A percentile compares a stretch with the other conserved stretches of the same genome.
These are phyloP conservation scores for Sisyra nigra DNA, from an alignment of 2,888 invertebrate genomes.

Conservation along the genomic window DNA sequence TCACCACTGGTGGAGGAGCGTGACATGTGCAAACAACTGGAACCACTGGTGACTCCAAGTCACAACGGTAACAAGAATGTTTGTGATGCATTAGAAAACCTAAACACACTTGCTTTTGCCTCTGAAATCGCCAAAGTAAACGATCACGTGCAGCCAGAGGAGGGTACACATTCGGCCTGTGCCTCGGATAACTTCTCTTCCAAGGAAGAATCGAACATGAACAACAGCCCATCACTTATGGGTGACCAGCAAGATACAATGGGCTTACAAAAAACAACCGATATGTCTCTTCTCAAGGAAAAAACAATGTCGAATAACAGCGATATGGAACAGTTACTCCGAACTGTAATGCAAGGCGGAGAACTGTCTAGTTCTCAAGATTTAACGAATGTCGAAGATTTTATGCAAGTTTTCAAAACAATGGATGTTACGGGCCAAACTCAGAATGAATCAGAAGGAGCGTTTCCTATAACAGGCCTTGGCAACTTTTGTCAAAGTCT, in stretches of 20 bases:
- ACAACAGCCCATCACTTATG: constrained; percentile 35
- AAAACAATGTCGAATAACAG: constrained; percentile 28
- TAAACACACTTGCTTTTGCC: constrained; percentile 19
- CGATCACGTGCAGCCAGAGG: constrained; percentile 15
- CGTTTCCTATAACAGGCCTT: constrained; percentile 23
- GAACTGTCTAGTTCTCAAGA: constrained; percentile 19
- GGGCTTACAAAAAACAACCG: constrained; percentile 36
- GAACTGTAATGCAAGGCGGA: neutral
- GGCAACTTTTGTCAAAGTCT: constrained; percentile 21
- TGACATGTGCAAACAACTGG: constrained; percentile 12
- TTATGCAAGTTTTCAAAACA: constrained; percentile 4
- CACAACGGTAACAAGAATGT: constrained; percentile 10
- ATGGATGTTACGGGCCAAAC: neutral
- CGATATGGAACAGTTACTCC: constrained; percentile 1
- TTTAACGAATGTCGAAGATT: constrained; percentile 12
- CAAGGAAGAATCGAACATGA: constrained; percentile 24
- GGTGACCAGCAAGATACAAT: constrained; percentile 33
- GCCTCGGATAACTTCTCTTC: constrained; percentile 19
- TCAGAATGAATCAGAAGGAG: constrained; percentile 15
- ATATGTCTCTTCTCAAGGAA: constrained; percentile 38
- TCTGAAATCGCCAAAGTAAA: constrained; percentile 19
- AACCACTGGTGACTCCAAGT: constrained; percentile 10
- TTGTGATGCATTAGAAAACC: constrained; percentile 16
- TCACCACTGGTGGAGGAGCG: constrained; percentile 9
- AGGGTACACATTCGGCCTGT: constrained; percentile 8